Evolutionary conservation across 1,140 invertebrate genomes (phyloP), one percentile per base, ranked within the genome.

Genomic region (Drosophila kurseongensis): DNA sequence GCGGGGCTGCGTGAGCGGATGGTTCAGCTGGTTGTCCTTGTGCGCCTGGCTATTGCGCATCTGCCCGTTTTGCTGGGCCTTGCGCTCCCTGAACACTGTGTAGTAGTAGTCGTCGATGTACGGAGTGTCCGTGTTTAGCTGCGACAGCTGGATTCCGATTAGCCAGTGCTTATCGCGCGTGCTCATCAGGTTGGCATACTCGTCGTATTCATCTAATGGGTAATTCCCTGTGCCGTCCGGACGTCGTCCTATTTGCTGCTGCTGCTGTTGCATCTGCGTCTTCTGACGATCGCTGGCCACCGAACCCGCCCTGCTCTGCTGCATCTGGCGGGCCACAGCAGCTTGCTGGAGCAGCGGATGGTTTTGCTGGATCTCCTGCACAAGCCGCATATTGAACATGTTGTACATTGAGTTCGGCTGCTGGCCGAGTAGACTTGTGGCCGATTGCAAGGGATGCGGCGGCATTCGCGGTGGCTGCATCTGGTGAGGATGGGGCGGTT

Each of bases 101-200:
- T 96, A 97, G 90, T 97, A 98, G 91, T 96, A 97, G 91, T 97
- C 97, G 81, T 97, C 96, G 75, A 97, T 95, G 86, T 97, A 97
- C 0, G 97, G 96, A 38, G 96, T 97, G 48, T 96, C 96, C 1
- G 96, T 97, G 75, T 96, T 96, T 0, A 98, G 93, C 91, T 98
- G 97, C 61, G 98, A 92, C 77, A 98, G 93, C 92, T 98, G 98
- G 83, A 99, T 98, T 90, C 98, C 98, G 50, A 97, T 95, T 2
- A 99, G 93, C 97, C 97, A 98, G 67, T 98, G 97, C 88, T 98
- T 98, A 84, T 99, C 98, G 42, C 95, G 94, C 68, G 95, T 94
- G 41, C 96, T 97, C 98, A 99, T 99, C 3, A 98, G 93, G 23
- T 97, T 97, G 6, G 96, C 95, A 91, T 98, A 98, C 81, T 97